phyloP scores from a whole-genome alignment of 2,888 invertebrate species.

The Pecten maximus region DNA sequence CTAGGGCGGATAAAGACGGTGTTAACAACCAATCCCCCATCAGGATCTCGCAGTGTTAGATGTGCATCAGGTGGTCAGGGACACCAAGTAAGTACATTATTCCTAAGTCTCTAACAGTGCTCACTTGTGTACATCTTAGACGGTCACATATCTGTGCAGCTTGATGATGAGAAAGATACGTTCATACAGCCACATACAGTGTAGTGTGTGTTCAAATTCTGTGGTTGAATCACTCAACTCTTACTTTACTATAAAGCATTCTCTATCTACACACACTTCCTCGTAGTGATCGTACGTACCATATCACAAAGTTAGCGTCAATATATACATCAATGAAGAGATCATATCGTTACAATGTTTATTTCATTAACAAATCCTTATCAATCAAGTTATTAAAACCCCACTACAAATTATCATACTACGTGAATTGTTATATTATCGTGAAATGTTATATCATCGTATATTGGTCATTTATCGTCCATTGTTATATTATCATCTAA shows the following conservation, averaged over 20 bases:
- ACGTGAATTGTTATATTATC: too few species aligned
- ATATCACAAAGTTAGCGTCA: too few species aligned
- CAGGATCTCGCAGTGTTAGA: background rate
- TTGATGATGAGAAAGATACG: background rate
- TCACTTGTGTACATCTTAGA: background rate
- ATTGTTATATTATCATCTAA: too few species aligned
- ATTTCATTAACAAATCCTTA: too few species aligned
- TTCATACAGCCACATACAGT: background rate
- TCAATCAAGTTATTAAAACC: too few species aligned
- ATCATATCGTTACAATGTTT: too few species aligned
- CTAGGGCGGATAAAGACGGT: background rate
- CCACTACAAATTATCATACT: too few species aligned
- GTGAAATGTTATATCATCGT: too few species aligned
- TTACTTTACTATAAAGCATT: background rate
- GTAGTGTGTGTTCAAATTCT: background rate
- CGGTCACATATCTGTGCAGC: background rate
- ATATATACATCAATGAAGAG: too few species aligned
- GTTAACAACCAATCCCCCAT: background rate
- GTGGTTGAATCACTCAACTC: background rate
- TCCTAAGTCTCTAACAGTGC: background rate
- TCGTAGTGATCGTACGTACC: background rate
- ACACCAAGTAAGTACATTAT: background rate
- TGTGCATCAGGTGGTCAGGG: slow-evolving; percentile 22
- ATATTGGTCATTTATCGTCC: too few species aligned
- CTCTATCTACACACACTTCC: background rate